Evolutionary conservation across 2,113 vertebrate species (phyloP), one percentile per base, ranked within the genome.

Genomic region (Pelvicachromis taeniatus): DNA sequence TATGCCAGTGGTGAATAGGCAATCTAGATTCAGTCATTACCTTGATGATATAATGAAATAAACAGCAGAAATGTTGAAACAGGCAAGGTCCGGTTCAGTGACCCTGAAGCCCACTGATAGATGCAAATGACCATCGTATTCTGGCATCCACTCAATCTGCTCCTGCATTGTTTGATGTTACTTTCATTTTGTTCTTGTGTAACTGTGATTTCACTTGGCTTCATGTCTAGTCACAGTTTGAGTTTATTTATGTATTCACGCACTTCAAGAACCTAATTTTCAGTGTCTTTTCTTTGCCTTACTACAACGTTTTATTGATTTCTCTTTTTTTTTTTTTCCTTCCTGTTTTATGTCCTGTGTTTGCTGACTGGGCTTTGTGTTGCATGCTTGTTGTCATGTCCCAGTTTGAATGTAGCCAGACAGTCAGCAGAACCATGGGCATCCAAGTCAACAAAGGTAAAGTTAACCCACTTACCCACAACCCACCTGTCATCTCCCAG

Each of bases 341-440:
- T 85, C 73, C 38, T 80, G 87, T 93, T 92, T 84, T 31, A 87
- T 85, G 85, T 93, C 87, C 63, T 92, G 81, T 90, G 84, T 91
- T 91, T 90, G 88, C 88, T 91, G 91, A 77, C 88, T 89, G 88
- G 90, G 86, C 93, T 38, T 94, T 70, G 86, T 92, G 91, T 91
- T 94, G 93, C 95, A 95, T 95, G 93, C 93, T 92, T 95, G 85
- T 95, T 93, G 85, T 91, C 91, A 90, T 90, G 90, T 95, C 92
- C 89, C 94, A 96, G 96, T 96, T 93, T 96, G 95, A 96, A 89
- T 93, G 89, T 96, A 96, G 88, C 95, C 95, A 96, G 93, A 91
- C 95, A 95, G 87, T 94, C 90, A 94, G 73, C 95, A 94, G 91
- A 92, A 59, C 94, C 92, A 90, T 90, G 89, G 95, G 93, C 93